A percentile compares a stretch with the other conserved stretches of the same genome.
Conservation (phyloP, 2,888 invertebrate genomes). For the Ochropleura plecta region DNA sequence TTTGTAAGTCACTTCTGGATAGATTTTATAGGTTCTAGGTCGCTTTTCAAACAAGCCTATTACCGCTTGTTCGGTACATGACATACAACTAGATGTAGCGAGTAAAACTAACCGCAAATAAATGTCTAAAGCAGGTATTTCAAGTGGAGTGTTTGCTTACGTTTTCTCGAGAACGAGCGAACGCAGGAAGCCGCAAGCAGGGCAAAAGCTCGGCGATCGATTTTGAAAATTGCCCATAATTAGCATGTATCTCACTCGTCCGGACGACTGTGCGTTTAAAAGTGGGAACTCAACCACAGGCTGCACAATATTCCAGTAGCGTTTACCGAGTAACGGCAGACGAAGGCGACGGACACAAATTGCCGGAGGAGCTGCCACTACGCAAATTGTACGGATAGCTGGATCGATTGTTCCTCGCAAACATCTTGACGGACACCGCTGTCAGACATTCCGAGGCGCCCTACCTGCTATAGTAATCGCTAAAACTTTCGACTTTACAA, state of each 20-base stretch:
- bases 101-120: constrained; percentile 63
- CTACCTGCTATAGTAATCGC: constrained; percentile 41
- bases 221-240: constrained; percentile 90
- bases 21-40: constrained; percentile 51
- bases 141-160: constrained; percentile 75
- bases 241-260: constrained; percentile 88
- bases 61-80: constrained; percentile 12
- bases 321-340: constrained; percentile 88
- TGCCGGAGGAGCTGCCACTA: constrained; percentile 87
- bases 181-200: constrained; percentile 87
- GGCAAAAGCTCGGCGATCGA: constrained; percentile 88
- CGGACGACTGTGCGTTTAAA: constrained; percentile 86
- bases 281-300: constrained; percentile 86
- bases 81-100: constrained; percentile 39
- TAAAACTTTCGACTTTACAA: constrained; percentile 45
- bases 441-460: constrained; percentile 44
- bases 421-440: constrained; percentile 62
- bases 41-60: constrained; percentile 49
- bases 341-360: constrained; percentile 88
- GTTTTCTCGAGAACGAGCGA: constrained; percentile 77
- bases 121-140: constrained; percentile 62
- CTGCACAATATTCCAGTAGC: constrained; percentile 89
- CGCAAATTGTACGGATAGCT: constrained; percentile 84
- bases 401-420: constrained; percentile 83
- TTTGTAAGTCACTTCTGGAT: constrained; percentile 63